Evolutionary conservation across 2,113 vertebrate genomes (phyloP), one percentile per base, ranked within the genome.

Genomic region (Brachyhypopomus gauderio): DNA sequence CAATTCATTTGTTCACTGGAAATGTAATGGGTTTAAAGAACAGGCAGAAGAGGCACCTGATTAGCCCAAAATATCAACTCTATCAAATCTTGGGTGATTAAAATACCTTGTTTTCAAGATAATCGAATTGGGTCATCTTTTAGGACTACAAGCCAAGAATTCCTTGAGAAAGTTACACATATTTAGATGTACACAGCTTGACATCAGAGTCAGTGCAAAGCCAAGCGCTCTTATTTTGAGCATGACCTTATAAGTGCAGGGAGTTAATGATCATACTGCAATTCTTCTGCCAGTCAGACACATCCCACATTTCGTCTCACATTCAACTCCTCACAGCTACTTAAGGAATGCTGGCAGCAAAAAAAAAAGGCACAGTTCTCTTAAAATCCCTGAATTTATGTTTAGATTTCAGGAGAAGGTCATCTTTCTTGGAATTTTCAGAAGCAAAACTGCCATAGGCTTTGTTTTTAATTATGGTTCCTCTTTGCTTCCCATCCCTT

Each of bases 381-480:
- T 84, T 87, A 79, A 93, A 92, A 93, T 92, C 92, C 90, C 90
- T 87, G 66, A 91, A 92, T 93, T 93, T 93, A 93, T 90, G 92
- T 87, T 83, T 20, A 64, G 78, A 90, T 79, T 85, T 73, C 75
- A 78, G 69, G 79, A 84, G 78, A 85, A 71, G 89, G 86, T 81
- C 86, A 79, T 87, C 85, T 71, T 78, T 85, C 84, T 86, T 79
- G 90, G 93, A 93, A 92, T 91, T 87, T 89, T 89, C 90, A 89
- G 86, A 85, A 89, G 88, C 78, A 83, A 85, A 63, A 80, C 85
- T 84, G 87, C 85, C 74, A 78, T 85, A 85, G 81, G 76, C 78
- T 78, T 79, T 73, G 72, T 80, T 81, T 90, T 87, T 86, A 85
- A 88, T 88, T 84, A 86, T 85, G 85, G 76, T 30, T 62, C 67